A percentile compares a stretch with the other conserved stretches of the same genome.
These are phyloP conservation scores for Oceanites oceanicus DNA, from an alignment of 2,113 vertebrate species.

Conservation along the genomic window DNA sequence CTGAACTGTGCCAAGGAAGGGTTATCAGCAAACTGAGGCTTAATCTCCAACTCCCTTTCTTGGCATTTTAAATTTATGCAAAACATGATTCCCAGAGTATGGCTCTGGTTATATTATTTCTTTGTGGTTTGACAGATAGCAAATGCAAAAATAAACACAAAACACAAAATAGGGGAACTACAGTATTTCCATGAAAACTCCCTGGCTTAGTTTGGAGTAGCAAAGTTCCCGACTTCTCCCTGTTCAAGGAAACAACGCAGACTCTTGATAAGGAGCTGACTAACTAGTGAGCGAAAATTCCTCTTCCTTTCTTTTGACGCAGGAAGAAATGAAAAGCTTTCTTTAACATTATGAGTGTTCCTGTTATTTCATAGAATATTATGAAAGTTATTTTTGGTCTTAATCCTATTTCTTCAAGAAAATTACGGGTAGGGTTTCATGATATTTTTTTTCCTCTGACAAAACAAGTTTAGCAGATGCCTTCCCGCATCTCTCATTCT, in stretches of 20 bases:
- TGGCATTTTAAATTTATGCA: not conserved
- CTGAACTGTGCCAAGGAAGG: not conserved
- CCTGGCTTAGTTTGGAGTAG: not conserved
- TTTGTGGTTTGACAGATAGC: not conserved
- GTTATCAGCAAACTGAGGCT: not conserved
- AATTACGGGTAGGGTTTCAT: not conserved
- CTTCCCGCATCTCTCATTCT: not conserved
- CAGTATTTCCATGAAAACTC: not conserved
- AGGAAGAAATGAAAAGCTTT: not conserved
- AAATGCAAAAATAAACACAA: not conserved
- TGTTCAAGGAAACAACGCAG: not conserved
- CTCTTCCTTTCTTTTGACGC: not conserved
- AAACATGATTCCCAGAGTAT: fast-evolving
- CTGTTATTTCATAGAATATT: not conserved
- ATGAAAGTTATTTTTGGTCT: not conserved
- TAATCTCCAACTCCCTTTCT: not conserved
- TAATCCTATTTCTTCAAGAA: not conserved
- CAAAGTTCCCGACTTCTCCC: not conserved
- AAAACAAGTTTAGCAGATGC: not conserved
- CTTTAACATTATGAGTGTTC: not conserved
- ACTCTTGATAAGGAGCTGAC: slow-evolving; percentile 33
- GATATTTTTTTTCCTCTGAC: not conserved
- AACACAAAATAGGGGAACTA: not conserved
- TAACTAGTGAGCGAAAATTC: not conserved
- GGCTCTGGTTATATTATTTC: not conserved